Conservation (phyloP, 2,797 vertebrate genomes). For the Myiothlypis coronata region DNA sequence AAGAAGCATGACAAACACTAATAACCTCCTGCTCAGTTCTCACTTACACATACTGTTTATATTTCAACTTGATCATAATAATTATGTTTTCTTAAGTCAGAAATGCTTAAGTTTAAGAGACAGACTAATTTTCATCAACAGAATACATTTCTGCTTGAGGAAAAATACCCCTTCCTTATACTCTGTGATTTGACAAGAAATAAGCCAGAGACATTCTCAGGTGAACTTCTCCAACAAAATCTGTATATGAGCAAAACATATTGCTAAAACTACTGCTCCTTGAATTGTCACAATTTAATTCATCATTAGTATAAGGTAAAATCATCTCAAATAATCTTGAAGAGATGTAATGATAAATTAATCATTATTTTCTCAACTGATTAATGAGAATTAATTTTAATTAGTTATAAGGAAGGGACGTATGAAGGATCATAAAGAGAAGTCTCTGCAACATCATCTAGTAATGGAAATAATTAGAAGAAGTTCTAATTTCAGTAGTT, state of each 20-base stretch:
- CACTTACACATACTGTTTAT: not conserved
- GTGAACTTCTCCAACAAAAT: not conserved
- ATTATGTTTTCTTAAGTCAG: not conserved
- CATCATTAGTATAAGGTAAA: not conserved
- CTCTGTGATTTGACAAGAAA: not conserved
- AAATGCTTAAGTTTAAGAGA: not conserved
- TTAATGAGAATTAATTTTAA: not conserved
- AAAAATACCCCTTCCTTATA: conserved; percentile 45
- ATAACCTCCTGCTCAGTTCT: conserved; percentile 23
- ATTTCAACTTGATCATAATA: not conserved
- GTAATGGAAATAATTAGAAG: not conserved
- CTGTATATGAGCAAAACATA: not conserved
- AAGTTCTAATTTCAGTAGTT: not conserved
- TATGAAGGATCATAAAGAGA: not conserved
- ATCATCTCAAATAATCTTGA: not conserved
- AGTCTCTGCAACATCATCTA: not conserved
- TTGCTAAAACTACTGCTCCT: not conserved
- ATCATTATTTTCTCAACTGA: not conserved
- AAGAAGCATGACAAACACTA: conserved; percentile 50
- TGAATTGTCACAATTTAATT: not conserved
- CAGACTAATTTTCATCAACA: not conserved
- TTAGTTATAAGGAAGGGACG: conserved; percentile 47
- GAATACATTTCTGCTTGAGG: not conserved
- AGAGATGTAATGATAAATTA: not conserved
- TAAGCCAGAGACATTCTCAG: not conserved